phyloP scores from a whole-genome alignment of 2,113 vertebrate species.

The Engraulis encrasicolus region DNA sequence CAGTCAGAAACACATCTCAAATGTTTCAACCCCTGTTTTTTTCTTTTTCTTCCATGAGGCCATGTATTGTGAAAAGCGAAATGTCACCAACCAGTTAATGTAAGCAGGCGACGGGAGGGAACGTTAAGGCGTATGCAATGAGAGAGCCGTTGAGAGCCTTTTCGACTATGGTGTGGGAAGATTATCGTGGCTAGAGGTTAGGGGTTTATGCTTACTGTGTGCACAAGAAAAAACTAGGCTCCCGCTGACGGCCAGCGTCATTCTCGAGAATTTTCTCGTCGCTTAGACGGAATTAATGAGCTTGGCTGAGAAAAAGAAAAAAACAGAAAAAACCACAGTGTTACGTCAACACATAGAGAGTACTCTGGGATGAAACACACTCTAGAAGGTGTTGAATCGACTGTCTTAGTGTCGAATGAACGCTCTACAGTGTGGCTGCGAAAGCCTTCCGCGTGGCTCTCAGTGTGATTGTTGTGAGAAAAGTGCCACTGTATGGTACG shows the following conservation, averaged over 20 bases:
- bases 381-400: no score
- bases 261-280: constrained; percentile 17
- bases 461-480: no score
- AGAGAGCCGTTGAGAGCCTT: neutral
- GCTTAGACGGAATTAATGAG: constrained; percentile 12
- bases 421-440: no score
- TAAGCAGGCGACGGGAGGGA: constrained; percentile 46
- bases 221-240: constrained; percentile 2
- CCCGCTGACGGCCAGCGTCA: neutral
- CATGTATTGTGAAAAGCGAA: constrained; percentile 37
- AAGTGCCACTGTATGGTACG: neutral
- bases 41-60: constrained; percentile 42
- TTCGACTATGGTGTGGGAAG: constrained; percentile 34
- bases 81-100: constrained; percentile 49
- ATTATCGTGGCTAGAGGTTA: constrained; percentile 30
- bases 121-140: constrained; percentile 16
- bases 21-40: constrained; percentile 30
- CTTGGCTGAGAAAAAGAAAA: neutral
- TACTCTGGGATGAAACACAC: no score
- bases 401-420: no score
- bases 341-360: no score
- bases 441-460: no score
- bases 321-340: no score
- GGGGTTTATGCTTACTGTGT: constrained; percentile 41
- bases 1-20: constrained; percentile 23